These are phyloP conservation scores for Macroglossus sobrinus DNA, from an alignment of 2,113 vertebrate species.

Conservation along the genomic window DNA sequence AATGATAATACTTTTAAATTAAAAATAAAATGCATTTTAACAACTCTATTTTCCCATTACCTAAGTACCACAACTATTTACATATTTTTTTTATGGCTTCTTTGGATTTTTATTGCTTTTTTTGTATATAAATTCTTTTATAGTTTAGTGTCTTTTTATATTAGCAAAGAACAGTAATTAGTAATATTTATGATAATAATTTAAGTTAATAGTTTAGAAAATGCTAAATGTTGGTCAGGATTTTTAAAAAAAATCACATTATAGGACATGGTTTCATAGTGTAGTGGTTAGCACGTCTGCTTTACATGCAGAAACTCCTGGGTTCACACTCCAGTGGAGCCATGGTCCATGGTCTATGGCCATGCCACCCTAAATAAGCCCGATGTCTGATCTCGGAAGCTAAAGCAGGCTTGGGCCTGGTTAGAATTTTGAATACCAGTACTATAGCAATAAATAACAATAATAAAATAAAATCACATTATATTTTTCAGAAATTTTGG, in stretches of 20 bases:
- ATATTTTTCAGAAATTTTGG: constrained; percentile 18
- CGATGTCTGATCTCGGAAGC: no score
- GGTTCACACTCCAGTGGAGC: no score
- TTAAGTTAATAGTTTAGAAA: constrained; percentile 10
- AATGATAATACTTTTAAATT: neutral
- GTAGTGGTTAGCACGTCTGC: no score
- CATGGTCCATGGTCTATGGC: no score
- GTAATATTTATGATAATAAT: neutral
- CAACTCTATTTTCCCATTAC: neutral
- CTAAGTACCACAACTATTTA: neutral
- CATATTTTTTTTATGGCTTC: neutral
- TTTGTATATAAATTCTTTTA: neutral
- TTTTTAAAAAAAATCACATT: neutral
- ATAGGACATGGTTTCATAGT: no score
- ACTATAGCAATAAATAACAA: no score
- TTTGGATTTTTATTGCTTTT: neutral
- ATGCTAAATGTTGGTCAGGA: neutral
- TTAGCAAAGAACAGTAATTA: neutral
- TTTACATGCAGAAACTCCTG: no score
- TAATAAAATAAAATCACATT: neutral
- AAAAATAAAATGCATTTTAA: neutral
- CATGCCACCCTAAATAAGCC: no score
- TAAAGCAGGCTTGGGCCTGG: no score
- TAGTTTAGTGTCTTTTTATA: neutral
- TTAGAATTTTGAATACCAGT: no score